Evolutionary conservation across 2,888 invertebrate genomes (phyloP), one percentile per base, ranked within the genome.

Genomic region (Timema cristinae): DNA sequence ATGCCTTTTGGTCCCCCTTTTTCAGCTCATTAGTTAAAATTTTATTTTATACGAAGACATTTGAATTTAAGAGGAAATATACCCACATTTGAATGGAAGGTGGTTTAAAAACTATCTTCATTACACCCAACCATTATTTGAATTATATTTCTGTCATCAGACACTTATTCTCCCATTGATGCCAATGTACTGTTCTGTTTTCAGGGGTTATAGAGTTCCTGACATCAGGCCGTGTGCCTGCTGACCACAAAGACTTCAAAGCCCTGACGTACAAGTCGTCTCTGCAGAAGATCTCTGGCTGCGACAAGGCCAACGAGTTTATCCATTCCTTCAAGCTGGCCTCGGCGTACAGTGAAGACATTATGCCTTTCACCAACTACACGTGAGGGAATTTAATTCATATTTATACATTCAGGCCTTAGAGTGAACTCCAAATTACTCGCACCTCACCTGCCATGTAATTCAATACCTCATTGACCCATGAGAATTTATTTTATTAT

Each of bases 351-450:
- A 93, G 93, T 82, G 93, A 94, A 81, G 93, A 95, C 80, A 93
- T 96, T 79, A 97, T 99, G 94, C 95, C 96, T 75, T 97, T 94
- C 82, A 98, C 98, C 76, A 99, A 99, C 84, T 98, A 97, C 84
- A 99, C 99, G 93, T 96, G 83, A 89, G 92, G 85, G 67, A 32
- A 32, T 32, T 32, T 32, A 32, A 32, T 32, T 32, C 32, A 2
- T 32, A 32, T 32, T 32, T 32, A 32, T 32, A 32, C 32, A 32
- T 4, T 4, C 32, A 32, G 32, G 32, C 32, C 32, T 32, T 32
- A 32, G 32, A 32, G 32, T 32, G 32, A 32, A 32, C 4, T 32
- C 32, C 32, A 32, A 32, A 32, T 32, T 32, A 32, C 32, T 32
- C 32, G 32, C 32, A 32, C 32, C 32, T 32, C 32, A 32, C 32